These are phyloP conservation scores for Drosophila limbata DNA, from an alignment of 2,888 invertebrate species.

Conservation along the genomic window DNA sequence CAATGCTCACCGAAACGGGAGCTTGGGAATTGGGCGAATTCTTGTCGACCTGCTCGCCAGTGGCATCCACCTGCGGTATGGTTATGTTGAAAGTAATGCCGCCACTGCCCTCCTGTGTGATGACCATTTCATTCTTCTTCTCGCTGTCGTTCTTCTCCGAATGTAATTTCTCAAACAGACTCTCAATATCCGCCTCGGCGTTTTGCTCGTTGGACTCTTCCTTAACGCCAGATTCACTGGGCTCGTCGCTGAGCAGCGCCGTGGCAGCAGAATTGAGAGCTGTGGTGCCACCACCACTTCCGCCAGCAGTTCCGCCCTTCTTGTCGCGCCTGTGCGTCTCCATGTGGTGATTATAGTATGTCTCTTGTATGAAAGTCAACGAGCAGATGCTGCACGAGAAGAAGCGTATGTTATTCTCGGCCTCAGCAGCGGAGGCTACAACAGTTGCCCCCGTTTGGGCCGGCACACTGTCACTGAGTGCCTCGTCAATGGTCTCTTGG, in stretches of 20 bases:
- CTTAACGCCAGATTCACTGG: slow-evolving; percentile 51
- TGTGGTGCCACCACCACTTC: slow-evolving; percentile 46
- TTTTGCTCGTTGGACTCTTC: slow-evolving; percentile 64
- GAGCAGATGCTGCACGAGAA: slow-evolving; percentile 86
- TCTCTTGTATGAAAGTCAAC: slow-evolving; percentile 85
- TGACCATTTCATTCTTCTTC: slow-evolving; percentile 82
- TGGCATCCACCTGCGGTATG: slow-evolving; percentile 83
- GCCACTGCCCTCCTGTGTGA: slow-evolving; percentile 85
- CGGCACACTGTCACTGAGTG: slow-evolving; percentile 83
- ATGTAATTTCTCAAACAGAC: slow-evolving; percentile 86
- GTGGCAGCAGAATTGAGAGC: slow-evolving; percentile 77
- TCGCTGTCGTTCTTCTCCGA: slow-evolving; percentile 84
- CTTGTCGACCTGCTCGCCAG: slow-evolving; percentile 70
- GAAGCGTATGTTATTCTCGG: slow-evolving; percentile 85
- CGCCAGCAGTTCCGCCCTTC: slow-evolving; percentile 59
- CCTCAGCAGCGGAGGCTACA: slow-evolving; percentile 70
- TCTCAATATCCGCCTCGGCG: slow-evolving; percentile 85
- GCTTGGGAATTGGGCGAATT: slow-evolving; percentile 68
- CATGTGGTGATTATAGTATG: slow-evolving; percentile 85
- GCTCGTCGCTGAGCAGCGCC: slow-evolving; percentile 78
- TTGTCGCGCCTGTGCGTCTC: slow-evolving; percentile 84
- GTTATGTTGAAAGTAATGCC: slow-evolving; percentile 86
- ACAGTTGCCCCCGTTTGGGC: slow-evolving; percentile 75
- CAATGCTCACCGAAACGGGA: slow-evolving; percentile 84
- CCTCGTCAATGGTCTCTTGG: slow-evolving; percentile 85